Evolutionary conservation across 2,888 invertebrate genomes (phyloP).

Genomic region (Hofmannophila pseudospretella): DNA sequence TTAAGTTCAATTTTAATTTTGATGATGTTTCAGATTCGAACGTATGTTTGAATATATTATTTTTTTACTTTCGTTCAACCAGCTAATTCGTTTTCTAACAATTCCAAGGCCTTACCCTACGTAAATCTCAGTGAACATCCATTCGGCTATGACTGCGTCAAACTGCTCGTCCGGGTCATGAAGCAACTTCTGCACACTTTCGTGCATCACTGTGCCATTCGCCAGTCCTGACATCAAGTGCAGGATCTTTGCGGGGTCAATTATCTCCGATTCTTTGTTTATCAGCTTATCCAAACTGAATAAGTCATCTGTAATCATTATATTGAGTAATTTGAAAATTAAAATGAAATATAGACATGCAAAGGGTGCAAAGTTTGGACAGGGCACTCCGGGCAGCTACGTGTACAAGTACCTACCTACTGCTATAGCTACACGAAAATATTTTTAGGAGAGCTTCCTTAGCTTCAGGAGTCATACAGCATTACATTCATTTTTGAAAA

Average conservation of each 20-base stretch:
- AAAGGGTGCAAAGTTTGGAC: too few relatives aligned
- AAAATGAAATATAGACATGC: neutral
- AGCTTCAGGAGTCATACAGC: too few relatives aligned
- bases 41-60: too few relatives aligned
- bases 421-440: too few relatives aligned
- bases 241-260: conserved; percentile 9
- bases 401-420: too few relatives aligned
- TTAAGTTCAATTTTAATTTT: too few relatives aligned
- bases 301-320: conserved; percentile 19
- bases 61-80: too few relatives aligned
- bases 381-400: too few relatives aligned
- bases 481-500: too few relatives aligned
- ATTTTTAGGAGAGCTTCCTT: too few relatives aligned
- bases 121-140: conserved; percentile 39
- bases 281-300: conserved; percentile 25
- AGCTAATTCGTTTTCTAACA: too few relatives aligned
- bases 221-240: conserved; percentile 15
- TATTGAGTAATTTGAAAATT: neutral
- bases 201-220: conserved; percentile 19
- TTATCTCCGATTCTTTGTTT: conserved; percentile 5
- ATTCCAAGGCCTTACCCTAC: conserved; percentile 39
- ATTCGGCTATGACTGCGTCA: conserved; percentile 46
- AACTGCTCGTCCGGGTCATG: conserved; percentile 30
- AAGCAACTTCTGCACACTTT: conserved; percentile 29
- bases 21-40: too few relatives aligned